Base-by-base conservation (phyloP, 2,797 vertebrate genomes). In the Muraenolepis orangiensis region DNA sequence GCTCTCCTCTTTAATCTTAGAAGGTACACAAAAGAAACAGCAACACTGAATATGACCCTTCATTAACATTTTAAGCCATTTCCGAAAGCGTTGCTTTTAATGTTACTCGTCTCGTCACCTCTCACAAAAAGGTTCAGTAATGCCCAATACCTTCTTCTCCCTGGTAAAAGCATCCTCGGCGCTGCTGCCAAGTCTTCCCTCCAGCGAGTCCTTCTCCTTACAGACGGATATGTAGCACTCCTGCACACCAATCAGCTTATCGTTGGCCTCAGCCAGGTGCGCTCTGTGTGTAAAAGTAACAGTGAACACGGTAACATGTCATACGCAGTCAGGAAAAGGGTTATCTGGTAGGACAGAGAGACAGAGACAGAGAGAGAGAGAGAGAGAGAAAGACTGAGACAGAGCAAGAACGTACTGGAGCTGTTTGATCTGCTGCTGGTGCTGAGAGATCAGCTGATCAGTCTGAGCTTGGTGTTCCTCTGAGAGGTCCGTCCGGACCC, bases 161-260 rank as follows among this genome's bases (percentile, higher is more conserved):
- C 80, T 93, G 30, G 86, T 73, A 69, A 86, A 83, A 69, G 88
- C 89, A 18, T 94, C 92, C 74, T 91, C 91, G 6, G 91, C 74
- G 69, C 76, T 87, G 81, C 87, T 87, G 68, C 83, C 89, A 66
- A 95, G 80, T 46, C 80, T 82, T 29, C 87, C 87, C 79, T 97
- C 96, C 23, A 98, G 88, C 34, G 76, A 51, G 74, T 97, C 94
- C 83, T 96, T 99, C 81, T 99, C 98, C 77, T 83, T 92, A 91
- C 98, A 99, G 68, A 99, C 90, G 14, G 94, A 89, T 11, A 99
- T 93, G 88, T 99, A 99, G 82, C 95, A 96, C 71, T 99, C 96
- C 84, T 99, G 96, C 70, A 97, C 96, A 0, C 87, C 85, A 26
- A 87, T 78, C 84, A 97, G 88, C 87, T 98, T 96, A 80, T 94